phyloP scores from a whole-genome alignment of 1,140 invertebrate genomes.

The Pinna nobilis region DNA sequence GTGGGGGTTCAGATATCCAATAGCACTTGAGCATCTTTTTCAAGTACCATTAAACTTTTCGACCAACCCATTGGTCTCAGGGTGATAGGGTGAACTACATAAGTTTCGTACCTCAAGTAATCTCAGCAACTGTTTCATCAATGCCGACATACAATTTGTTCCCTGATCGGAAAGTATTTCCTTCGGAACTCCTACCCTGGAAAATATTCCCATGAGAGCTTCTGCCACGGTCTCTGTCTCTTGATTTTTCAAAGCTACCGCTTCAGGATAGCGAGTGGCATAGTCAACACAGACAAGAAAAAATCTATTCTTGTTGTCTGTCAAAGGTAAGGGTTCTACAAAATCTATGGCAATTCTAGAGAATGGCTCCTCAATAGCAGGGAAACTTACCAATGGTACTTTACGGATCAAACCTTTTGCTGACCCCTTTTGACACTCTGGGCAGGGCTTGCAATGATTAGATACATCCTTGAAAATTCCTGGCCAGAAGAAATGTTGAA shows the following conservation, averaged over 20 bases:
- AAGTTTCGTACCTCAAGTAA: too few species aligned
- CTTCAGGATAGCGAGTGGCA: too few species aligned
- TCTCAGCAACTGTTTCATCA: too few species aligned
- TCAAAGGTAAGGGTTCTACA: slow-evolving; percentile 11
- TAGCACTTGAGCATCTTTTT: neutral
- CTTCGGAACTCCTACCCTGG: too few species aligned
- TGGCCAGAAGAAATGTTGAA: slow-evolving; percentile 21
- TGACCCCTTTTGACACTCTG: neutral
- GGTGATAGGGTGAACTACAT: too few species aligned
- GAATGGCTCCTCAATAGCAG: neutral
- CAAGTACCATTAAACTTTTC: too few species aligned
- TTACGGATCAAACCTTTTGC: neutral
- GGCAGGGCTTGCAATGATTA: neutral
- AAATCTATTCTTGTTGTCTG: slow-evolving; percentile 9
- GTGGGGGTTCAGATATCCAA: neutral
- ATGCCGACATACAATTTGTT: neutral
- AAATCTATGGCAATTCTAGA: neutral
- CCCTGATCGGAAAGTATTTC: too few species aligned
- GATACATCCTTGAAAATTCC: slow-evolving; percentile 5
- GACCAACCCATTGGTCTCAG: too few species aligned
- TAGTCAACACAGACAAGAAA: neutral
- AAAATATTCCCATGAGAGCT: neutral
- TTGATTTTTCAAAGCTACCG: too few species aligned
- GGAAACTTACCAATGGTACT: neutral
- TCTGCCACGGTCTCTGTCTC: too few species aligned